Evolutionary conservation across 2,113 vertebrate genomes (phyloP), one percentile per base, ranked within the genome.

Genomic region (Sinocyclocheilus rhinocerous): DNA sequence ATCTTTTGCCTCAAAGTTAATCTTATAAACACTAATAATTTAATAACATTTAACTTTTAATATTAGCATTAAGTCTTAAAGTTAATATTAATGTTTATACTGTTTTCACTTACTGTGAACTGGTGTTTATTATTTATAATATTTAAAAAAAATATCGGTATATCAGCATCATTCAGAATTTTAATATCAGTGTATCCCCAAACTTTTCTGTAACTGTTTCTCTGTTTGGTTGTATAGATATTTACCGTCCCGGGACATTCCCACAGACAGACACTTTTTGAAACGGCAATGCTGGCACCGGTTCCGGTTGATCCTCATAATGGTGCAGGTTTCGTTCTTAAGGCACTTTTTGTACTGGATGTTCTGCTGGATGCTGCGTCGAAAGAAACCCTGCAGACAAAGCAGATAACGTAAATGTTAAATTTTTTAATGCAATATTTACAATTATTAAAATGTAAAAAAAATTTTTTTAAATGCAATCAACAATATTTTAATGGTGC

Each of bases 261-360:
- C 96, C 10, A 97, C 96, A 22, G 95, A 95, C 83, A 97, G 95
- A 91, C 96, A 97, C 91, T 97, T 97, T 92, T 96, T 96, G 91
- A 97, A 97, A 88, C 96, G 96, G 90, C 96, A 97, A 84, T 97
- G 96, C 93, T 97, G 96, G 91, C 96, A 97, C 78, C 96, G 96
- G 91, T 97, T 97, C 69, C 96, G 95, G 87, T 97, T 97, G 91
- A 97, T 97, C 76, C 96, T 95, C 89, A 97, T 93, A 4, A 97
- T 96, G 88, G 95, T 96, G 90, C 96, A 97, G 86, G 95, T 97
- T 92, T 97, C 96, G 0, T 97, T 97, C 91, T 97, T 97, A 82
- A 97, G 95, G 93, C 96, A 97, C 94, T 96, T 95, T 90, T 97
- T 97, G 92, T 97, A 97, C 89, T 97, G 96, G 89, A 97, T 97